Evolutionary conservation across 2,113 vertebrate species (phyloP), one percentile per base, ranked within the genome.

Genomic region (Procavia capensis): DNA sequence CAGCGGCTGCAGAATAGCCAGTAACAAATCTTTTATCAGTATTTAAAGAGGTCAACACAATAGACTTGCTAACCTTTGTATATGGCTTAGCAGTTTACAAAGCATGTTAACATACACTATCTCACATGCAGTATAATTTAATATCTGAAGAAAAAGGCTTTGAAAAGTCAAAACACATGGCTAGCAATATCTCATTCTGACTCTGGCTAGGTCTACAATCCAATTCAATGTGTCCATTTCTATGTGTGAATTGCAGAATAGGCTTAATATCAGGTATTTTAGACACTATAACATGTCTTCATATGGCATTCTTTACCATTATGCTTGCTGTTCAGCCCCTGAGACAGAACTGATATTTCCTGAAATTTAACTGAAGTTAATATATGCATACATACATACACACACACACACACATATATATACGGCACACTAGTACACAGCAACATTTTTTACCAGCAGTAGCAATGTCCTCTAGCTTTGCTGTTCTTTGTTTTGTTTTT

Each of bases 31-130:
- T 14, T 45, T 79, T 70, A 75, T 92, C 43, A 47, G 17, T 74
- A 88, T 79, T 97, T 88, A 95, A 95, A 43, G n/a, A 85, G 79
- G 95, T 88, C 64, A 74, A 41, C 3, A 61, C 39, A 89, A 68
- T 14, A 79, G 43, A 72, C 88, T 20, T n/a, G 75, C 24, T 85
- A 61, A 54, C 57, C 68, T 17, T 79, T 39, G 59, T 80, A 88
- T 74, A 68, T 95, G 54, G 11, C 36, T 94, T 61, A 81, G 31
- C 11, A 54, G 66, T 82, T 93, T 80, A 50, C 45, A 90, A 95
- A 88, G 27, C 43, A 82, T 19, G 34, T 63, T 68, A 64, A 85
- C 27, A 34, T 57, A 86, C 1, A 78, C 11, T 31, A 11, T 81
- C 25, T 25, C 39, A 43, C 2, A 6, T 19, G 5, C 31, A 80